Evolutionary conservation across 2,113 vertebrate species (phyloP), one percentile per base, ranked within the genome.

Genomic region (Oryzias melastigma): DNA sequence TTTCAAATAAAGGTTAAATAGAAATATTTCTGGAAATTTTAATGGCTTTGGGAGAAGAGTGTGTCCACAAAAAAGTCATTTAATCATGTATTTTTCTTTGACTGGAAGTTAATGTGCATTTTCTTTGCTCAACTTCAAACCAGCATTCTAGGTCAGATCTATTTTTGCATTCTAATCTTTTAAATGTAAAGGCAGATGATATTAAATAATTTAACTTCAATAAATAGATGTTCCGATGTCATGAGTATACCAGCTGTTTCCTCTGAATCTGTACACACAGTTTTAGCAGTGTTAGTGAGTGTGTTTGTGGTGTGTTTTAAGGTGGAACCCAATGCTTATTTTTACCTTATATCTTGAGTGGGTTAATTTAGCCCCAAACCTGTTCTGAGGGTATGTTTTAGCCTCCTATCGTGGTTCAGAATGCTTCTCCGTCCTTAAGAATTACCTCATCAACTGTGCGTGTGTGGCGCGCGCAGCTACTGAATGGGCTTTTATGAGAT

Each of bases 291-390:
- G 25, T 27, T 27, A 27, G 25, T 25, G 18, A 5, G 45, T 56
- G 52, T 3, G 0, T 27, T 48, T 53, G 27, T 25, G 35, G 29
- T 16, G 25, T n/a, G 44, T 14, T 19, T 14, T 5, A 14, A 5
- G 15, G 22, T 45, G 40, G 35, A 52, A 18, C 47, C 47, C 22
- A 58, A 18, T 65, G 41, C 20, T 42, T 17, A 50, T 19, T 42
- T 4, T 18, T 52, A 17, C 58, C 53, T 3, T 14, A n/a, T 44
- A 25, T 22, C 42, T 7, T 42, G 16, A 29, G 4, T 7, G 18
- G 20, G 51, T 54, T 42, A 45, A 50, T 53, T 48, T 48, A 53
- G 24, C 12, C 46, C 5, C 60, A 41, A 64, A 68, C 24, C 57
- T 65, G 50, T 51, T 57, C 14, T 40, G 25, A 13, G 43, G 40